Conservation (phyloP, 64 coral and sea anemone genomes). For the Cladopsammia gracilis region DNA sequence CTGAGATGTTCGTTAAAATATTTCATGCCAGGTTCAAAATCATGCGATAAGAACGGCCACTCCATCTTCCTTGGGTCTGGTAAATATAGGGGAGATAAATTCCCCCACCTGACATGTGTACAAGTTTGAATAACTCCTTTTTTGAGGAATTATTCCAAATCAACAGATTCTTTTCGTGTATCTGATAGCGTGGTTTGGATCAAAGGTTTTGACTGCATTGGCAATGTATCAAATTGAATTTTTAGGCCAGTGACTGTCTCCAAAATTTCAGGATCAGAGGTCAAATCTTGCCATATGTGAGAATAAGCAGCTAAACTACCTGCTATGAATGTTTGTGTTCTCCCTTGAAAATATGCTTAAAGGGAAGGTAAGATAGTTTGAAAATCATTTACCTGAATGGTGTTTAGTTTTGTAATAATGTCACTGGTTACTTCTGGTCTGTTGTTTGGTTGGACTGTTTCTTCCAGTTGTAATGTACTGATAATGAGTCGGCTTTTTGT, state of each 20-base stretch:
- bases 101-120: conserved; percentile 18
- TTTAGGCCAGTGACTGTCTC: conserved; percentile 54
- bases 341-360: neutral
- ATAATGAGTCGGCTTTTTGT: neutral
- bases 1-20: conserved; percentile 33
- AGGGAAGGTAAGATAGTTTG: neutral
- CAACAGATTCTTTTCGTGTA: conserved; percentile 62
- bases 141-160: conserved; percentile 41
- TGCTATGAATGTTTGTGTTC: conserved; percentile 29
- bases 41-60: conserved; percentile 57
- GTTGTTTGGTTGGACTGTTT: neutral
- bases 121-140: conserved; percentile 31
- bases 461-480: neutral
- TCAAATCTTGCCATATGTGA: conserved; percentile 55
- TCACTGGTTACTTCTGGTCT: neutral
- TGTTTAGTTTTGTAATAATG: neutral
- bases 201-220: conserved; percentile 20
- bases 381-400: neutral
- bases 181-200: conserved; percentile 45
- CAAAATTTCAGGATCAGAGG: conserved; percentile 65
- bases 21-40: conserved; percentile 70
- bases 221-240: conserved; percentile 74
- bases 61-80: conserved; percentile 57
- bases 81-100: too few relatives aligned
- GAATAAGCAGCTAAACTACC: conserved; percentile 36